Evolutionary conservation across 2,888 invertebrate genomes (phyloP), one percentile per base, ranked within the genome.

Genomic region (Pherbina coryleti): DNA sequence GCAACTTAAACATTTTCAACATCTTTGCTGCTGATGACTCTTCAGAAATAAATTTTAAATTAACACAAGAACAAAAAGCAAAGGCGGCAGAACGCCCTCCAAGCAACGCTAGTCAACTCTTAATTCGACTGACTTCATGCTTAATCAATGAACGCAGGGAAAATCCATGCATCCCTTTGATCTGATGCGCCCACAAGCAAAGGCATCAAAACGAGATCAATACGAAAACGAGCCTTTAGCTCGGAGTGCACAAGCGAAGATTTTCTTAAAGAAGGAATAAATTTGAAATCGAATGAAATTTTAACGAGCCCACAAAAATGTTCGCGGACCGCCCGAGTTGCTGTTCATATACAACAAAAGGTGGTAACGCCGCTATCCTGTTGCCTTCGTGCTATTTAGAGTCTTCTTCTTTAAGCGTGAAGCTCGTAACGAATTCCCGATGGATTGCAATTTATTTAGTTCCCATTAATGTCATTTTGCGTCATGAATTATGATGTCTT

Each of bases 271-370:
- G 19, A 51, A 67, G 70, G 62, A 76, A 71, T 28, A 71, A 34
- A 28, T 51, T 17, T 37, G 17, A 53, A 72, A 82, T 82, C 83
- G 84, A 85, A 86, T 84, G 84, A 84, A 84, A 83, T 83, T 83
- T 85, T 86, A 85, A 85, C 82, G 85, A 85, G 84, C 82, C 82
- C 70, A 79, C 75, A 75, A 64, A 78, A 62, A 55, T 57, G 71
- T 64, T 51, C 25, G 79, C 80, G 82, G 86, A 86, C 86, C 86
- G 83, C 87, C 86, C 81, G 83, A 81, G 84, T 80, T 80, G 84
- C 81, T 85, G 85, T 84, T 62, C 74, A 51, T 76, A 55, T 73
- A 62, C 44, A 73, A 53, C 66, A 69, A 74, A 84, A 86, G 82
- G 84, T 83, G 84, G 81, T 85, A 86, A 85, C 84, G 85, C 83